Base-by-base conservation (phyloP, 2,888 invertebrate genomes). In the Hydrotaea cyrtoneurina region DNA sequence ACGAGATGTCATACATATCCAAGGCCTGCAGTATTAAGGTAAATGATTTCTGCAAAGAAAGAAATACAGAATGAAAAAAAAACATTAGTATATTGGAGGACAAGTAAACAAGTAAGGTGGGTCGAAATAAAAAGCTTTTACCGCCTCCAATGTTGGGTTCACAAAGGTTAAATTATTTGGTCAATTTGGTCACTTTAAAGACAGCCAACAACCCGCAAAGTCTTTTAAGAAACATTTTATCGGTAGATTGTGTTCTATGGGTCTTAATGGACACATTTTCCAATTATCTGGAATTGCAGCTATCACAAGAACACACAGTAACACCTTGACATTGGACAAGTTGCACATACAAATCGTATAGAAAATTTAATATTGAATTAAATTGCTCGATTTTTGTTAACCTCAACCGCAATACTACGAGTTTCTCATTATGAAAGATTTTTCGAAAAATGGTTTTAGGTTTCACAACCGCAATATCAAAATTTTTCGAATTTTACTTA, bases 21-120 rank as follows among this genome's bases (percentile, higher is more conserved):
- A 96, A 95, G 86, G 97, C 97, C 93, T 97, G 97, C 89, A 98
- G 95, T 89, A 98, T 97, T 90, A 98, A 94, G 89, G 98, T 98
- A 94, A 98, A 98, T 89, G 97, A 97, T 93, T 97, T 96, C 98
- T 96, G 96, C 88, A 95, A 95, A 90, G 88, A 83, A 77, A 78
- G 66, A 31, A 71, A 39, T 80, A 36, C 71, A 75, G 57, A 71
- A 75, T 13, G n/a, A n/a, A n/a, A 59, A 31, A 46, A 26, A 23
- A 71, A 72, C 53, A 69, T 79, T 69, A 53, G 59, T 53, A 74
- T 23, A 21, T 39, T 46, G 17, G 43, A 71, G 19, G 8, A 7
- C 15, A 59, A 57, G 53, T 57, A 17, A 78, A 78, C 46, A 75
- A 73, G 59, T 78, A 31, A 82, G 78, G 77, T 86, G 86, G 86